Evolutionary conservation across 2,797 vertebrate genomes (phyloP), one percentile per base, ranked within the genome.

Genomic region (Halcyon leucocephala): DNA sequence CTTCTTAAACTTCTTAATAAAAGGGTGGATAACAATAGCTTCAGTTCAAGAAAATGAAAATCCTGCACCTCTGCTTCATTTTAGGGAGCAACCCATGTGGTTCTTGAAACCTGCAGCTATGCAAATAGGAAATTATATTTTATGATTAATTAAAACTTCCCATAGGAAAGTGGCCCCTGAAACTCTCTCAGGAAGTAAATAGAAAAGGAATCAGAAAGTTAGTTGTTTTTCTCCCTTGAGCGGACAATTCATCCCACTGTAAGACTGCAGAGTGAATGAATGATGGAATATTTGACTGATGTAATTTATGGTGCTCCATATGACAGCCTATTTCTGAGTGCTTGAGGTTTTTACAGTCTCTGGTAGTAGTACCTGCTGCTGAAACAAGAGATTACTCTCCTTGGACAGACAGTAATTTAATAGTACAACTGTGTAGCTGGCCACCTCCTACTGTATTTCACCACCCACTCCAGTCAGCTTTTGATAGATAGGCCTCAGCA

Each of bases 331-430:
- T 95, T 95, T 97, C 96, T 97, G 96, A 96, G 94, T 94, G 90
- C 95, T 97, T 89, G 94, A 95, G 96, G 91, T 95, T 97, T 98
- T 97, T 97, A 97, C 96, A 95, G 95, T 97, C 93, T 95, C 74
- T 96, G 94, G 95, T 95, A 94, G 97, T 97, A 95, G 93, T 93
- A 97, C 96, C 96, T 98, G 97, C 97, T 97, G 97, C 95, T 97
- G 96, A 98, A 98, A 98, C 95, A 98, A 98, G 96, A 98, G 97
- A 97, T 97, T 96, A 96, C 96, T 97, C 95, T 97, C 97, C 76
- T 94, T 90, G 91, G 97, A 97, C 95, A 97, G 97, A 96, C 91
- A 97, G 96, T 97, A 98, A 98, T 98, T 98, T 97, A 97, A 97
- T 95, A 96, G 95, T 91, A 95, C 92, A 96, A 93, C 93, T 96